These are phyloP conservation scores for Lochmaea capreae DNA, from an alignment of 2,888 invertebrate genomes.

Conservation along the genomic window DNA sequence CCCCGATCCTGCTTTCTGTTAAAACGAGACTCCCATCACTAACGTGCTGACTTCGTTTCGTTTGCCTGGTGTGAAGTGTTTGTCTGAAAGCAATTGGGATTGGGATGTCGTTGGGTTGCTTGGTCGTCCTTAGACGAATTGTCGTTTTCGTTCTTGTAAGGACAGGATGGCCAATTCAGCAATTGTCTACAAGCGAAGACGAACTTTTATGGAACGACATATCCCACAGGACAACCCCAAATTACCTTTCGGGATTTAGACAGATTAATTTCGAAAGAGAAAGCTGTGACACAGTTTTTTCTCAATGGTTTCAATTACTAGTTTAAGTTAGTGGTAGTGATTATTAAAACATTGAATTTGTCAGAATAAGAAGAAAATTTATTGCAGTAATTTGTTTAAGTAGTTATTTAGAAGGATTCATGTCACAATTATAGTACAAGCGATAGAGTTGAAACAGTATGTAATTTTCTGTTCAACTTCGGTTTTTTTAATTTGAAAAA, in stretches of 20 bases:
- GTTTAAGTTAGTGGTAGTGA: no score
- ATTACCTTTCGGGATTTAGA: constrained; percentile 44
- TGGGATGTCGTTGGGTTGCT: constrained; percentile 27
- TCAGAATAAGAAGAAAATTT: no score
- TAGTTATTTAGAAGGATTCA: no score
- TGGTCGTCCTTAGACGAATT: constrained; percentile 44
- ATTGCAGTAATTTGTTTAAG: no score
- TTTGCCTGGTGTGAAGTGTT: constrained; percentile 39
- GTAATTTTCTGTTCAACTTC: no score
- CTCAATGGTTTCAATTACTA: neutral
- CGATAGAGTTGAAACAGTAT: no score
- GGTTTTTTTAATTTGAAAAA: no score
- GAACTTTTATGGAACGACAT: constrained; percentile 51
- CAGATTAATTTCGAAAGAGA: constrained; percentile 34
- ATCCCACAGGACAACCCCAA: constrained; percentile 44
- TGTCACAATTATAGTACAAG: no score
- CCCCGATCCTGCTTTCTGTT: neutral
- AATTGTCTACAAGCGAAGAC: constrained; percentile 53
- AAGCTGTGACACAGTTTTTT: constrained; percentile 8
- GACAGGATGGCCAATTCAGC: constrained; percentile 51
- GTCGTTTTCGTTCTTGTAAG: constrained; percentile 22
- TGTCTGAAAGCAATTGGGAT: constrained; percentile 47
- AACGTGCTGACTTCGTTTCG: neutral
- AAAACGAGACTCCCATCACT: constrained; percentile 1
- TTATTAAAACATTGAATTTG: no score